These are phyloP conservation scores for Euproctis similis DNA, from an alignment of 2,888 invertebrate genomes.

Conservation along the genomic window DNA sequence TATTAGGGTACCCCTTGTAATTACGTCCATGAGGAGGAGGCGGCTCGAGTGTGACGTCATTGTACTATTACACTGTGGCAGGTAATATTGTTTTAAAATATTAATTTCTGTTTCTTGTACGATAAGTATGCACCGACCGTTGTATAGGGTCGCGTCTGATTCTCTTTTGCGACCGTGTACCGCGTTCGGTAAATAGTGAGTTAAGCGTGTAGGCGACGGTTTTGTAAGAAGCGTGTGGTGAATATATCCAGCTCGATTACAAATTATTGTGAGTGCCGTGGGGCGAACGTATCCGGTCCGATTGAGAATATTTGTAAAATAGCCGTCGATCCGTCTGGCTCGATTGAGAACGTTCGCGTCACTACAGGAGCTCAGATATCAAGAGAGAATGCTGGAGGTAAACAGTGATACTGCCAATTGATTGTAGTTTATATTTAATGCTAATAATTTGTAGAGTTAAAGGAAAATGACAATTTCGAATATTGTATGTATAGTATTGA, in stretches of 20 bases:
- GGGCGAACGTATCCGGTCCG: not conserved
- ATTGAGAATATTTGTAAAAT: slow-evolving; percentile 2
- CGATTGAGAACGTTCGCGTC: slow-evolving; percentile 12
- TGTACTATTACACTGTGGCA: slow-evolving; percentile 9
- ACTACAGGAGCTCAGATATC: slow-evolving; percentile 49
- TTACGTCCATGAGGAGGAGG: slow-evolving; percentile 34
- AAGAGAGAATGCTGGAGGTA: slow-evolving; percentile 43
- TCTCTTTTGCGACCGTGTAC: not conserved
- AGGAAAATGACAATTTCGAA: slow-evolving; percentile 49
- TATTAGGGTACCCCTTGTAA: slow-evolving; percentile 35
- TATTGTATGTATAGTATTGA: slow-evolving; percentile 67
- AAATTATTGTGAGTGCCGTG: not conserved
- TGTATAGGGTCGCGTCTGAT: slow-evolving; percentile 4
- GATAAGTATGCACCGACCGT: slow-evolving; percentile 17
- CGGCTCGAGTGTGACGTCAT: slow-evolving; percentile 22
- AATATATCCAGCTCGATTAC: not conserved
- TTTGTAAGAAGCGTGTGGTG: slow-evolving; percentile 4
- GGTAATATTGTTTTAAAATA: slow-evolving; percentile 15
- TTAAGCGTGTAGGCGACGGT: slow-evolving; percentile 18
- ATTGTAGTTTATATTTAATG: slow-evolving; percentile 65
- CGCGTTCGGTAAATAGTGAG: slow-evolving; percentile 18
- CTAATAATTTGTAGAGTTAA: slow-evolving; percentile 65
- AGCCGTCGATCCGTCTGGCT: slow-evolving; percentile 9
- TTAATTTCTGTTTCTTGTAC: slow-evolving; percentile 24
- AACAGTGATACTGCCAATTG: slow-evolving; percentile 71